Base-by-base conservation (phyloP, 1,140 invertebrate species). In the Polyergus mexicanus region DNA sequence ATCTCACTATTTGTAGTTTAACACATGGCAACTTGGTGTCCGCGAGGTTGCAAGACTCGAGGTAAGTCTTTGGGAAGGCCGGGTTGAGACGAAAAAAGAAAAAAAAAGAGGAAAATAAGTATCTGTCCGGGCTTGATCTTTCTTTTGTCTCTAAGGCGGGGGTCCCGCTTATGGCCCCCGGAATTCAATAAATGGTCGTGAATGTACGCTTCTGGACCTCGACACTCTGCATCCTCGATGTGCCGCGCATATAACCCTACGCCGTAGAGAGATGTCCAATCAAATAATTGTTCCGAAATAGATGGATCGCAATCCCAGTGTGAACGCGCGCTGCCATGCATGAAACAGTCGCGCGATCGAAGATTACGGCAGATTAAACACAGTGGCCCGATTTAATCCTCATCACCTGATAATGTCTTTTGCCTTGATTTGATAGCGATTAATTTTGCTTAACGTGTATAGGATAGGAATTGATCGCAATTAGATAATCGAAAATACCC, bases 1-100 rank as follows among this genome's bases (percentile, higher is more conserved):
- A 76, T 92, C 92, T 92, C 91, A 91, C 86, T 93, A 92, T 93
- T 93, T 94, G 89, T 93, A 93, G 92, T 93, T 92, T 88, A 93
- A 93, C 91, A 90, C 85, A 92, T 87, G 92, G 91, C 90, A 92
- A 91, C 66, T 91, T 90, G 91, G 87, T 88, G 89, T 84, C 88
- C 88, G 86, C 89, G 91, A 94, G 86, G 86, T 92, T 91, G 88
- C 91, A 86, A 93, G 90, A 88, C 85, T 91, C 83, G 92, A 94
- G 92, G 93, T 94, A 94, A 94, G 93, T 94, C 93, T 91, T 91
- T 92, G 90, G 91, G 84, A 90, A 91, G 87, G 75, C 84, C 54
- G 74, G 65, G 68, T 78, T 44, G 65, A 68, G 84, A 76, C 71
- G 84, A 76, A 58, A 68, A 38, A 11, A 76, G 71, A 51, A 62